Evolutionary conservation across 35 echinoderm and acorn worm species (phyloP), one percentile per base, ranked within the genome.

Genomic region (Hemicentrotus pulcherrimus): DNA sequence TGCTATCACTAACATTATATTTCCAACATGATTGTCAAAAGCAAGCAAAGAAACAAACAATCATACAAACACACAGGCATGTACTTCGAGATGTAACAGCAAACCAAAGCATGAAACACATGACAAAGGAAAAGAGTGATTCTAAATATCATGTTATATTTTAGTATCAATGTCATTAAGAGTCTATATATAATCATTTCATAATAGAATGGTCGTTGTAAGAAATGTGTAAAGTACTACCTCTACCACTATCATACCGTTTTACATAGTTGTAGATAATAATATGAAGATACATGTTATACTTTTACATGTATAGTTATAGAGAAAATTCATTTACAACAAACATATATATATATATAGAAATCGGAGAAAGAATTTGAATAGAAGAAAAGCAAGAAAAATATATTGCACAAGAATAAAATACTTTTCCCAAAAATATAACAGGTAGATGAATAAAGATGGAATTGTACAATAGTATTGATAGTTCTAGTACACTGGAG

Each of bases 141-240:
- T 12, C 11, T 59, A 16, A 59, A 59, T 59, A 59, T 78, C 28
- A n/a, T 28, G 65, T 78, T 78, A 41, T 7, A n/a, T 78, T 78
- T 78, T 78, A 78, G n/a, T 78, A 28, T 78, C 65, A 28, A 78
- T 78, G 65, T 78, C 24, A 28, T 78, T 28, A 14, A 78, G 19
- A 78, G 65, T 28, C 65, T 78, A n/a, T 78, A 78, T 18, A 78
- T 78, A 78, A 78, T 78, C 65, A 24, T 78, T 78, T 78, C 18
- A 5, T 78, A 6, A 28, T 78, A 22, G 65, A 78, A 78, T 22
- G n/a, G 24, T 78, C 65, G 65, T 78, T 78, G 65, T 78, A 78
- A 78, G 65, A 78, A 78, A 78, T 22, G 28, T 78, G 65, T 78
- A 78, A 78, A 78, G 65, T 78, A 78, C 65, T 78, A 78, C n/a